These are phyloP conservation scores for Haliclona indistincta DNA, from an alignment of 37 sponge, comb jelly and placozoan genomes.

Conservation along the genomic window DNA sequence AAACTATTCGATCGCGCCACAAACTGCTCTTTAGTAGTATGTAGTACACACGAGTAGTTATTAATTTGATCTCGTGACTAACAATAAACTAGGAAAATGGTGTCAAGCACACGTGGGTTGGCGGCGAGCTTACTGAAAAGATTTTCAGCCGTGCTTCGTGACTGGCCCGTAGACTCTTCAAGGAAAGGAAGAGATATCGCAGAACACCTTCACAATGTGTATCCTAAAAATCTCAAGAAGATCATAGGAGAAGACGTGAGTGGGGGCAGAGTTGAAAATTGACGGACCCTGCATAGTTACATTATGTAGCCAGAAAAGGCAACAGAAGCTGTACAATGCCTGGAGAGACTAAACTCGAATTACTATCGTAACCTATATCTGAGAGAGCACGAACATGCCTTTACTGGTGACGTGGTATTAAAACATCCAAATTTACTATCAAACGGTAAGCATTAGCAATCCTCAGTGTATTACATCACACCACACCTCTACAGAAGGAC, in stretches of 20 bases:
- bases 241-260: constrained; percentile 20
- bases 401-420: constrained; percentile 16
- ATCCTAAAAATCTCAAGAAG: constrained; percentile 20
- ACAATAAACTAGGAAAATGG: too few species aligned
- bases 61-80: too few species aligned
- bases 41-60: too few species aligned
- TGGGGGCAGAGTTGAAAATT: background rate
- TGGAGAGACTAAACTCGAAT: constrained; percentile 45
- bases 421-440: constrained; percentile 34
- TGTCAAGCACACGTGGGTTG: too few species aligned
- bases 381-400: constrained; percentile 26
- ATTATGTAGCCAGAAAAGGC: constrained; percentile 19
- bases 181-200: constrained; percentile 70
- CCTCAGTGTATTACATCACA: too few species aligned
- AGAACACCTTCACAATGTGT: constrained; percentile 21
- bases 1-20: too few species aligned
- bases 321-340: constrained; percentile 29
- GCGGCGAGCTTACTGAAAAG: too few species aligned
- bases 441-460: constrained; percentile 55
- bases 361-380: constrained; percentile 37
- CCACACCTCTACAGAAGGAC: too few species aligned
- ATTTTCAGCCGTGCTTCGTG: constrained; percentile 11
- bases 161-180: constrained; percentile 57
- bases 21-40: too few species aligned
- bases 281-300: background rate